Base-by-base conservation (phyloP, 2,888 invertebrate species). In the Brachypalpus laphriformis region DNA sequence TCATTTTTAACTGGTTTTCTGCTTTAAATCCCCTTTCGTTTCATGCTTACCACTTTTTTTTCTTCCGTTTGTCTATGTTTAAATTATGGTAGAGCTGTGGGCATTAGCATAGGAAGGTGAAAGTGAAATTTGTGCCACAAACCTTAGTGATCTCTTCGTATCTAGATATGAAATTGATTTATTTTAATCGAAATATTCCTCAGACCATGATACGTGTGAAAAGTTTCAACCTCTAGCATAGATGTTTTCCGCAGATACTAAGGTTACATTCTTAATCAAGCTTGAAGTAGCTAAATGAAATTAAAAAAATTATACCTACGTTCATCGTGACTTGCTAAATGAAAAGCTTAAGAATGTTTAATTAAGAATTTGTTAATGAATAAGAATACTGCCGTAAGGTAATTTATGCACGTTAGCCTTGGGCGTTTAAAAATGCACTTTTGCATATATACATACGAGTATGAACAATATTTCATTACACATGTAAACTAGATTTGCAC, bases 81-180 rank as follows among this genome's bases (percentile, higher is more conserved):
- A 25, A n/a, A 14, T 9, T 31, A 34, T 56, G 20, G 6, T 45
- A 49, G 40, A 54, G 68, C 31, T 49, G 57, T 51, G 70, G 66
- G 76, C 77, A 71, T 85, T 85, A 76, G 85, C 85, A 85, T 85
- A 76, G 40, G 78, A 72, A 74, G 80, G 85, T 81, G 85, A 85
- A 85, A 85, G 85, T 81, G 81, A 85, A 66, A 66, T 72, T 40
- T 47, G 47, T 47, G 18, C 47, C 47, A 47, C 47, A 47, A 47
- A 47, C 18, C 47, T 18, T 47, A 47, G 25, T 28, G 5, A 28
- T 37, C 16, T 20, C n/a, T 22, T 47, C 20, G 2, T 47, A 47
- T 34, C 8, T 22, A 9, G 8, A 6, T 14, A 51, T 51, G 25
- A 20, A 47, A 16, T 54, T 28, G 8, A 28, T 49, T 49, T 9